Percentiles rank a stretch among this genome's conserved stretches.
Evolutionary conservation across 1,140 invertebrate species (phyloP).

Genomic region (Papilio machaon): DNA sequence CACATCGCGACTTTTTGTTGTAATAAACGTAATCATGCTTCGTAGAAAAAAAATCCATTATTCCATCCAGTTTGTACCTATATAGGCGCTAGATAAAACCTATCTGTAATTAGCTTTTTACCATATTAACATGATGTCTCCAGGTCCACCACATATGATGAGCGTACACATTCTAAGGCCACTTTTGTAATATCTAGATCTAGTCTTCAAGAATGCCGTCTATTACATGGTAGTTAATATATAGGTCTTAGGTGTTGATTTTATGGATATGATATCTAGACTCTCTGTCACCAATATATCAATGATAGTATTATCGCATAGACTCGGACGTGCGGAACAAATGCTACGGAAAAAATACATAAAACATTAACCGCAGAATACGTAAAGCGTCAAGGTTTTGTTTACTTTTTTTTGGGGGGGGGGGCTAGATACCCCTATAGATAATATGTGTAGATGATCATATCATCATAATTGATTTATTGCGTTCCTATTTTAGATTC

Average conservation of each 20-base stretch:
- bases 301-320: not conserved
- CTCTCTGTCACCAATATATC: not conserved
- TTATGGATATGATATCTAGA: not conserved
- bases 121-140: not conserved
- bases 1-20: slow-evolving; percentile 19
- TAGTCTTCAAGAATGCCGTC: not conserved
- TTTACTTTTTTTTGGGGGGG: too few relatives aligned
- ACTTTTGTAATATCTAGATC: not conserved
- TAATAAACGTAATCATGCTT: slow-evolving; percentile 23
- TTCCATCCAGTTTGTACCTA: not conserved
- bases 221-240: not conserved
- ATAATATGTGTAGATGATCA: not conserved
- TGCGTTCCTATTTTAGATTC: not conserved
- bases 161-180: not conserved
- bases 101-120: not conserved
- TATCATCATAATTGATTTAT: not conserved
- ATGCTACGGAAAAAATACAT: not conserved
- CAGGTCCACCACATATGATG: not conserved
- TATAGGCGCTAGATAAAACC: not conserved
- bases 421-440: too few relatives aligned
- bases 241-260: not conserved
- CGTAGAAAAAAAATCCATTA: not conserved
- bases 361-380: not conserved
- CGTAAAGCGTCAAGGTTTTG: not conserved
- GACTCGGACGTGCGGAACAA: not conserved